Percentiles rank a stretch among this genome's conserved stretches.
Conservation (phyloP, 2,113 vertebrate genomes). For the Campylomormyrus numenius region DNA sequence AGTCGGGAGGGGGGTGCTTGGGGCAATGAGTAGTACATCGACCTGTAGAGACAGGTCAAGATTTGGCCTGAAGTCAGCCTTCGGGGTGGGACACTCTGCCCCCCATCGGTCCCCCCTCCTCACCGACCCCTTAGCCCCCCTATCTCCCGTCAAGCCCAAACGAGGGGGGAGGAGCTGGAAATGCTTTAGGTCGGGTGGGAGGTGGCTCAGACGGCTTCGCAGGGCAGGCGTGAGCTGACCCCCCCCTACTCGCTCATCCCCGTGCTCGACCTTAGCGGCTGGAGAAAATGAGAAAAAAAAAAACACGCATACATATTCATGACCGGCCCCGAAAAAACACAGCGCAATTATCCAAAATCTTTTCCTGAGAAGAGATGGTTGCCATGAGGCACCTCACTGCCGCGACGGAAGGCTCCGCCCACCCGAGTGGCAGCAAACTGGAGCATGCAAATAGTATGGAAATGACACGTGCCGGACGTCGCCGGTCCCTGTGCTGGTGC, state of each 20-base stretch:
- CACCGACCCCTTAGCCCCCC: neutral
- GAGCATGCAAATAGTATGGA: neutral
- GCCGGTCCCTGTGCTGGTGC: neutral
- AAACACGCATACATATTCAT: neutral
- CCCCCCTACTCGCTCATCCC: neutral
- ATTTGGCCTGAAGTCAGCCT: neutral
- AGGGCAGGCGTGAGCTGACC: neutral
- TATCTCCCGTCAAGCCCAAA: neutral
- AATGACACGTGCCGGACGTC: neutral
- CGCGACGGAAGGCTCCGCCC: neutral
- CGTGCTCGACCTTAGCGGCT: neutral
- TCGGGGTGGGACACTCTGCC: neutral
- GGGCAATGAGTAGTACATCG: neutral
- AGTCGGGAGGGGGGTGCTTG: neutral
- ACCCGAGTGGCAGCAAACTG: neutral
- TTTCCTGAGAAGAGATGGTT: neutral
- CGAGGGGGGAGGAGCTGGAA: neutral
- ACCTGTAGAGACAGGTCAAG: neutral
- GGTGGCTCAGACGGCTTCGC: neutral
- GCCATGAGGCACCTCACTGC: neutral
- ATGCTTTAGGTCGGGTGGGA: neutral
- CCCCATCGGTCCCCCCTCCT: neutral
- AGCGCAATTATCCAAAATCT: neutral
- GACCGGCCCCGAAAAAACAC: neutral
- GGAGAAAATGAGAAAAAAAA: neutral